A percentile compares a stretch with the other conserved stretches of the same genome.
Conservation (phyloP, 2,113 vertebrate genomes). For the Pomatostomus ruficeps region DNA sequence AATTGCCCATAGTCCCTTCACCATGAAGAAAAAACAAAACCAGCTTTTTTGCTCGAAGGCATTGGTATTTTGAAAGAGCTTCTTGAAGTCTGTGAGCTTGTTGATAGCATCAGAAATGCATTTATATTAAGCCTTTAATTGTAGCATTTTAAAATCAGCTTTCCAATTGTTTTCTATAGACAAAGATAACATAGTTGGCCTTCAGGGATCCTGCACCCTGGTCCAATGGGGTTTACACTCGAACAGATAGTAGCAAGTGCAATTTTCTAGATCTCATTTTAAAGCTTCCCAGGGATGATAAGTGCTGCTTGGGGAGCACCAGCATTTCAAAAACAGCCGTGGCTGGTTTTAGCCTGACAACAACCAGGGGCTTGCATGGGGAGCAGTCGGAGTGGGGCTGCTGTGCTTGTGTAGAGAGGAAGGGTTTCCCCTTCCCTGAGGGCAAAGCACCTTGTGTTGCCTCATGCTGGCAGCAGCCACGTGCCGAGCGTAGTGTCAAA, state of each 20-base stretch:
- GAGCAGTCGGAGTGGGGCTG: background rate
- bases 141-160: background rate
- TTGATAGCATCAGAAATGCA: background rate
- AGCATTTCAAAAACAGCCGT: background rate
- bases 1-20: background rate
- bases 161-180: constrained; percentile 1
- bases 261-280: background rate
- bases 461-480: background rate
- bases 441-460: background rate
- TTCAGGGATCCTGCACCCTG: background rate
- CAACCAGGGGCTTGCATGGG: background rate
- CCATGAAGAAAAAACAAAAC: background rate
- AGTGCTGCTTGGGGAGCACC: background rate
- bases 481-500: background rate
- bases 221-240: background rate
- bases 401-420: background rate
- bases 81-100: background rate
- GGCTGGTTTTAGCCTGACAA: background rate
- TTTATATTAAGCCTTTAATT: constrained; percentile 13
- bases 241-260: background rate
- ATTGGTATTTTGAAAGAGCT: background rate
- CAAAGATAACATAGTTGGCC: background rate
- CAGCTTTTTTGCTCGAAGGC: background rate
- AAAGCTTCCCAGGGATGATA: background rate
- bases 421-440: background rate